Conservation (phyloP, 2,797 vertebrate species). For the Rhyacichthys aspro region DNA sequence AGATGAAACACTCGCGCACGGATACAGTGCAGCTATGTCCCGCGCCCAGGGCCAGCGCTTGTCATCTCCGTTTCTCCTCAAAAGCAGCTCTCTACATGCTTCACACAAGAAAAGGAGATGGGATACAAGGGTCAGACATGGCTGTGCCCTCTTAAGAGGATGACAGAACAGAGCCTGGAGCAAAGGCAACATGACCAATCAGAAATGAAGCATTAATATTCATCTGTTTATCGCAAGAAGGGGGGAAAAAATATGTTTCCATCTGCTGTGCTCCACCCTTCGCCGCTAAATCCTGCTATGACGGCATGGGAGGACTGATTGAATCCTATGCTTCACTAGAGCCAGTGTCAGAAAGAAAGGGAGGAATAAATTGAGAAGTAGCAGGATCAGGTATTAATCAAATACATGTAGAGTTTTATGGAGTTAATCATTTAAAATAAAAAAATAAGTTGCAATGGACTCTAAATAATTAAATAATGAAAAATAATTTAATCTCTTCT, state of each 20-base stretch:
- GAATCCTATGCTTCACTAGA: slow-evolving; percentile 61
- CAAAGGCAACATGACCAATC: slow-evolving; percentile 18
- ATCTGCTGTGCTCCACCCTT: slow-evolving; percentile 31
- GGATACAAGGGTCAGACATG: slow-evolving; percentile 28
- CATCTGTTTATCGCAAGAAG: slow-evolving; percentile 1
- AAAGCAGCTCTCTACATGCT: slow-evolving; percentile 28
- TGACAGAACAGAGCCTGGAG: slow-evolving; percentile 11
- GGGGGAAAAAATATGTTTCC: not conserved
- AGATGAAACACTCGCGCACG: slow-evolving; percentile 38
- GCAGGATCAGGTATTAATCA: no score
- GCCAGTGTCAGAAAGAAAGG: slow-evolving; percentile 44
- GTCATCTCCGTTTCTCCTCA: slow-evolving; percentile 53
- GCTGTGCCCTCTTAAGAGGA: slow-evolving; percentile 31
- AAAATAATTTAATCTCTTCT: no score
- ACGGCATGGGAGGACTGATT: slow-evolving; percentile 56
- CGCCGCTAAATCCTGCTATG: slow-evolving; percentile 34
- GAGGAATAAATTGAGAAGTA: slow-evolving; percentile 8
- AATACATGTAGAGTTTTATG: no score
- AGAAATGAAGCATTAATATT: slow-evolving; percentile 10
- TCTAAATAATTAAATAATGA: no score
- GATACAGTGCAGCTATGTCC: slow-evolving; percentile 28
- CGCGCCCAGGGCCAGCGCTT: slow-evolving; percentile 36
- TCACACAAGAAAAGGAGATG: slow-evolving; percentile 28
- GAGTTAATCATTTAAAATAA: no score
- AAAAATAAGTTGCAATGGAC: no score